These are phyloP conservation scores for Eueremaeus valkanovi DNA, from an alignment of 2,888 invertebrate species.

Conservation along the genomic window DNA sequence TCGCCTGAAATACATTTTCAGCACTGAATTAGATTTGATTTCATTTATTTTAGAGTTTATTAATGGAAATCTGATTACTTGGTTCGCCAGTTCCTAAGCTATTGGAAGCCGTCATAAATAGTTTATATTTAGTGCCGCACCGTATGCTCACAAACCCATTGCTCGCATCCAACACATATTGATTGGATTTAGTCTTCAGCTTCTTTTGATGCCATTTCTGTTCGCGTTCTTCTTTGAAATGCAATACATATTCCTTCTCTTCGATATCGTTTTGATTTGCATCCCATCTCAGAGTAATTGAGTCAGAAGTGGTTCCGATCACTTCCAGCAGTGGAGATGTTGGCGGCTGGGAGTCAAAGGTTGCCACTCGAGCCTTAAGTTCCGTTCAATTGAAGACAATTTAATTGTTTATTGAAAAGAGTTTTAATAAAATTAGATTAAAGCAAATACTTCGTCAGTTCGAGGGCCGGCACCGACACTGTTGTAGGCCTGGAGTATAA, in stretches of 20 bases:
- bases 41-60: constrained; percentile 38
- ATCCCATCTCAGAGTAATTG: constrained; percentile 46
- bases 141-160: constrained; percentile 29
- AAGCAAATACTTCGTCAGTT: constrained; percentile 47
- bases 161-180: constrained; percentile 35
- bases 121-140: constrained; percentile 46
- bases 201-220: constrained; percentile 40
- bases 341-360: constrained; percentile 45
- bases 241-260: constrained; percentile 40
- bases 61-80: constrained; percentile 41
- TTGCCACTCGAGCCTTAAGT: constrained; percentile 33
- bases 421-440: background rate
- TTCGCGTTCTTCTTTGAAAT: constrained; percentile 33
- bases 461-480: constrained; percentile 52
- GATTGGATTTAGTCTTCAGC: constrained; percentile 34
- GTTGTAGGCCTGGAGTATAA: constrained; percentile 53
- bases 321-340: constrained; percentile 45
- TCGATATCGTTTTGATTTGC: constrained; percentile 35
- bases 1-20: background rate
- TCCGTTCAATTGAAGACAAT: background rate
- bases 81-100: constrained; percentile 48
- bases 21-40: constrained; percentile 33
- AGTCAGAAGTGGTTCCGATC: constrained; percentile 43
- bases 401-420: background rate
- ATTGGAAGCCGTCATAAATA: constrained; percentile 47